Conservation (phyloP, 2,113 vertebrate species). For the Macrotus californicus region DNA sequence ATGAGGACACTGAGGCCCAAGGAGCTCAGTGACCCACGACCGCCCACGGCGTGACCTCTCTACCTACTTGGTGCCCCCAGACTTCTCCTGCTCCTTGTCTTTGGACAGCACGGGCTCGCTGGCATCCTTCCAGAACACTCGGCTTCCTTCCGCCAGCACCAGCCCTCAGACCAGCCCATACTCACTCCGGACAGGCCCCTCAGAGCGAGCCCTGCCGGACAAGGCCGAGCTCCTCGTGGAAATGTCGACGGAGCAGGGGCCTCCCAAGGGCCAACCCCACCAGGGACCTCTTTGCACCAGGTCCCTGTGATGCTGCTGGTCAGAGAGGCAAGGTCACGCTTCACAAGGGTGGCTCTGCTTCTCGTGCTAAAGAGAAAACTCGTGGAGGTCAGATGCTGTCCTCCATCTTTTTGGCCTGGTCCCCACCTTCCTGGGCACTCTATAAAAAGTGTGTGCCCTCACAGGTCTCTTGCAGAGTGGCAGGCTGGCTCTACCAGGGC, state of each 20-base stretch:
- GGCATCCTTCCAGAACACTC: not conserved
- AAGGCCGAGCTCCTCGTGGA: not conserved
- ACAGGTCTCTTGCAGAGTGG: not conserved
- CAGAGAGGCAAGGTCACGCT: not conserved
- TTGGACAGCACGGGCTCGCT: accelerated
- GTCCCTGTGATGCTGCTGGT: not conserved
- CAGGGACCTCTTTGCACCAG: accelerated
- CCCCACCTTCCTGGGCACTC: not conserved
- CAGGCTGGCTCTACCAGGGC: not conserved
- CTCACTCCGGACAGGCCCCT: too few relatives aligned
- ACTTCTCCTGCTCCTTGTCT: not conserved
- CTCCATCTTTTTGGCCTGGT: not conserved
- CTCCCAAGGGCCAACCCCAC: not conserved
- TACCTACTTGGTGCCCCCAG: not conserved
- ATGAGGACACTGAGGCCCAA: accelerated
- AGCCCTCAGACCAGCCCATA: not conserved
- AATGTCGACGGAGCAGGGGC: accelerated
- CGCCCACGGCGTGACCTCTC: not conserved
- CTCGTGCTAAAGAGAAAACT: not conserved
- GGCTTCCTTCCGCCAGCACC: not conserved
- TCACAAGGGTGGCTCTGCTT: not conserved
- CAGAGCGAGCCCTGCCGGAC: not conserved
- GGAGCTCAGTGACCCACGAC: not conserved
- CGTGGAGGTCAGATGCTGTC: not conserved
- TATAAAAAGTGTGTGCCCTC: not conserved